Evolutionary conservation across 2,888 invertebrate genomes (phyloP), one percentile per base, ranked within the genome.

Genomic region (Agrotis ipsilon): DNA sequence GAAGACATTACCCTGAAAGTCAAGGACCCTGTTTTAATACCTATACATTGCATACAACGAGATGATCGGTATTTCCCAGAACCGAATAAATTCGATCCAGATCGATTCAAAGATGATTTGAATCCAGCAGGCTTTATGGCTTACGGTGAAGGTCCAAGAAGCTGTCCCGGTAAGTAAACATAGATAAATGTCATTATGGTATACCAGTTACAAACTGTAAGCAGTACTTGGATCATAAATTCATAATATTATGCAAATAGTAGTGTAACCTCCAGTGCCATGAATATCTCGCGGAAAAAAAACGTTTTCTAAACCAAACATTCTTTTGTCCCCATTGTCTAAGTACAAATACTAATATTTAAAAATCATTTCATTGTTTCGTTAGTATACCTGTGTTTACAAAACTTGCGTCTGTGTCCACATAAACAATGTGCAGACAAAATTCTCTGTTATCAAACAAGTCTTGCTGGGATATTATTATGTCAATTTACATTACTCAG

Each of bases 81-180:
- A 75, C 95, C 96, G 7, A 91, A 95, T 43, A 94, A 92, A 79
- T 96, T 96, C 82, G 90, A 95, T 82, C 95, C 95, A 14, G 92
- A 93, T 51, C 89, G 96, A 9, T 96, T 96, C 72, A 86, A 86
- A 61, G 93, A 91, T 7, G 92, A 92, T 78, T 76, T 87, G 24
- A 91, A 90, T 85, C 95, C 94, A 21, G 86, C 91, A 21, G 94
- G 91, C 1, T 96, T 96, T 76, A 81, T 95, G 55, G 93, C 96
- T 13, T 96, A 94, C 66, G 96, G 96, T 2, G 94, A 95, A 69
- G 96, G 96, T 43, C 96, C 96, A 4, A 91, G 96, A 80, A 93
- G 91, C 87, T 96, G 96, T 80, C 95, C 94, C 76, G 96, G 96
- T 96, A 90, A 89, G 89, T 87, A 19, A 49, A 63, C n/a, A 52